Percentiles rank a stretch among this genome's conserved stretches.
phyloP scores from a whole-genome alignment of 1,140 invertebrate genomes.

The Drosophila virilis region DNA sequence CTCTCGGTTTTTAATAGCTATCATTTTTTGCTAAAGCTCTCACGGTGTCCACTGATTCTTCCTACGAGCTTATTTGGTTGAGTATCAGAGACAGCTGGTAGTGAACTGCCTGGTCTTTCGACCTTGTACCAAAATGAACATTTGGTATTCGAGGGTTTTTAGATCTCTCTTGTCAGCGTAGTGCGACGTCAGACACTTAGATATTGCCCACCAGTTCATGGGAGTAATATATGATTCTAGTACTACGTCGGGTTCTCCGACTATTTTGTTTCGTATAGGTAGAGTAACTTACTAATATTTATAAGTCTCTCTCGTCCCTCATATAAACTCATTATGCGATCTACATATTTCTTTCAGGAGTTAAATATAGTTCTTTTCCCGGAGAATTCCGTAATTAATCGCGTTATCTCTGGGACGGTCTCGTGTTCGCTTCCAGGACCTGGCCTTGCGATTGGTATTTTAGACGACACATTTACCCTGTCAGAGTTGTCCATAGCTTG shows the following conservation, averaged over 20 bases:
- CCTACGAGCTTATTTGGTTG: too few species aligned
- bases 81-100: too few species aligned
- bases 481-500: not conserved
- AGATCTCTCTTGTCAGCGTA: conserved; percentile 4
- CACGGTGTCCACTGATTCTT: too few species aligned
- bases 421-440: not conserved
- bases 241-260: not conserved
- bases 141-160: not conserved
- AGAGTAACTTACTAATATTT: not conserved
- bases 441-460: not conserved
- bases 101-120: too few species aligned
- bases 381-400: not conserved
- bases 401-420: not conserved
- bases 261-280: not conserved
- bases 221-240: conserved; percentile 3
- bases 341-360: too few species aligned
- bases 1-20: too few species aligned
- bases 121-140: too few species aligned
- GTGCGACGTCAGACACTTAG: conserved; percentile 4
- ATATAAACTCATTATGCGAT: too few species aligned
- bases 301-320: too few species aligned
- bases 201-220: conserved; percentile 4
- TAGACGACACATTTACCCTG: not conserved
- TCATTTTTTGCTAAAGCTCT: too few species aligned
- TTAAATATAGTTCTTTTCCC: too few species aligned